Evolutionary conservation across 1,140 invertebrate genomes (phyloP).

Genomic region (Pteromalus puparum): DNA sequence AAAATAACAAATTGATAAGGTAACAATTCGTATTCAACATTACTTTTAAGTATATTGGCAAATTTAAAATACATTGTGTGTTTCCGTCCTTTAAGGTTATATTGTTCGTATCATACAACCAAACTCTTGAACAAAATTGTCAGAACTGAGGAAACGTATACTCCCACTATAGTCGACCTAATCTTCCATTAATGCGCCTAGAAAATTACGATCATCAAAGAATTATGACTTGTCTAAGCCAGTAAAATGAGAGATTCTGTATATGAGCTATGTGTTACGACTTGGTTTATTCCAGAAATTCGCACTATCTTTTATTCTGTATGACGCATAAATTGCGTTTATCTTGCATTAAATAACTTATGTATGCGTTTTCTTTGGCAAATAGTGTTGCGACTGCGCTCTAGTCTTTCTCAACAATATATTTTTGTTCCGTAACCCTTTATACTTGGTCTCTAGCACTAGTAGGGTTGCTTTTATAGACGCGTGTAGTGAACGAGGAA

Average conservation of each 20-base stretch:
- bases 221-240: too few species aligned
- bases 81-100: background rate
- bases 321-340: background rate
- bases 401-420: background rate
- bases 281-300: background rate
- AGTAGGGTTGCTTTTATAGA: too few species aligned
- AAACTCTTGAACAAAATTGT: background rate
- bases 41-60: background rate
- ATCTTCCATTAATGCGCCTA: too few species aligned
- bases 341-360: background rate
- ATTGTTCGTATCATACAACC: background rate
- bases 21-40: slow-evolving; percentile 19
- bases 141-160: background rate
- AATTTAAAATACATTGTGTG: background rate
- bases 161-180: too few species aligned
- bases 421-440: background rate
- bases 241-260: too few species aligned
- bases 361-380: background rate
- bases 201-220: too few species aligned
- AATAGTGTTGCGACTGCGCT: slow-evolving; percentile 8
- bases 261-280: background rate
- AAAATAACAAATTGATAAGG: slow-evolving; percentile 26
- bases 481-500: too few species aligned
- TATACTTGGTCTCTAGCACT: background rate
- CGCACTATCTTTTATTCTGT: too few species aligned